phyloP scores from a whole-genome alignment of 35 echinoderm and acorn worm species.

The Diadema setosum region DNA sequence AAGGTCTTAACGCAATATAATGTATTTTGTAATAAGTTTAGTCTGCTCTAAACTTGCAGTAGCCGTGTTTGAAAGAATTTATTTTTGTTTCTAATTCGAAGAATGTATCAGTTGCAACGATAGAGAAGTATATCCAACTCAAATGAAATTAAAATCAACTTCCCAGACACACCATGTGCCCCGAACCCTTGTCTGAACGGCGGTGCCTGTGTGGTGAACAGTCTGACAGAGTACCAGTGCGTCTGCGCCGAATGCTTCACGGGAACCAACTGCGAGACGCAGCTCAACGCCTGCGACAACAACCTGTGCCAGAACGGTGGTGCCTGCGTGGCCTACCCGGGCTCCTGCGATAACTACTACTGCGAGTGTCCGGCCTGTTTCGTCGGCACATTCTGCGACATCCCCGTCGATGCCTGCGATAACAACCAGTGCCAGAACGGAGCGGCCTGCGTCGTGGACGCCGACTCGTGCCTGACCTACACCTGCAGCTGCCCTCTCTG shows the following conservation, averaged over 20 bases:
- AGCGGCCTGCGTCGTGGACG: conserved; percentile 43
- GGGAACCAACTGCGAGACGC: conserved; percentile 53
- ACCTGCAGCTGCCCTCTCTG: conserved; percentile 76
- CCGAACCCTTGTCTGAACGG: conserved; percentile 66
- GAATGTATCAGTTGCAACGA: too few species aligned
- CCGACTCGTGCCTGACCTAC: conserved; percentile 38
- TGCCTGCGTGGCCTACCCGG: conserved; percentile 7
- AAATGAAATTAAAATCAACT: not conserved
- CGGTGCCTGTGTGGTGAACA: conserved; percentile 55
- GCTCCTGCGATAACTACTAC: conserved; percentile 18
- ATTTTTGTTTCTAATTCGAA: too few species aligned
- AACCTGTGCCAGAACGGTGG: conserved; percentile 76
- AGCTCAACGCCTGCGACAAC: conserved; percentile 56
- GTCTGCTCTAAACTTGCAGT: too few species aligned
- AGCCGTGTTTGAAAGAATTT: too few species aligned
- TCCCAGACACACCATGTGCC: conserved; percentile 55
- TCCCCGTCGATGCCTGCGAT: conserved; percentile 53
- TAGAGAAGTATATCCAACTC: too few species aligned
- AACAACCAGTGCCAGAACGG: conserved; percentile 91
- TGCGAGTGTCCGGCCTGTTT: conserved; percentile 34
- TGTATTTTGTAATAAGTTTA: too few species aligned
- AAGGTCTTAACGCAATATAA: too few species aligned
- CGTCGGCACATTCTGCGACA: not conserved
- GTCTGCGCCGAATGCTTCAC: conserved; percentile 63
- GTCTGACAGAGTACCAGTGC: conserved; percentile 38